Evolutionary conservation across 1,140 invertebrate genomes (phyloP), one percentile per base, ranked within the genome.

Genomic region (Papilio polyxenes): DNA sequence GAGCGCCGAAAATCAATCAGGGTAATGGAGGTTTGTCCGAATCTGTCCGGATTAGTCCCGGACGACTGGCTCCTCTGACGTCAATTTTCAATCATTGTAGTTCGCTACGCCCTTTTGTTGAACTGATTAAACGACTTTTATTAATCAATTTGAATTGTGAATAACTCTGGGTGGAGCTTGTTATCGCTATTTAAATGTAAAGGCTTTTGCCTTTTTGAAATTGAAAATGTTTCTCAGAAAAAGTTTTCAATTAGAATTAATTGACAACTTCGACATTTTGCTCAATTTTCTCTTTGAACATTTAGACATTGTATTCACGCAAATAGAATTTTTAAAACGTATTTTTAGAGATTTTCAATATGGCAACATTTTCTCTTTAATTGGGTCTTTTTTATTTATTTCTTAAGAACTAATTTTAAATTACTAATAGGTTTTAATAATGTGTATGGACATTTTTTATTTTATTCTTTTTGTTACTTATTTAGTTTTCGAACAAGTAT

Each of bases 21-120:
- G 82, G 92, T 93, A 92, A 93, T 92, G 88, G 92, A 85, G 91
- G 86, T 92, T 91, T 89, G 88, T 90, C 86, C 89, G 85, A 91
- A 89, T 91, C 89, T 90, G 86, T 84, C 83, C 87, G 90, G 91
- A 92, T 92, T 93, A 92, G 88, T 88, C 86, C 86, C 87, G 83
- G 85, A 85, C 84, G 89, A 89, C 85, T 87, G 86, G 82, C 82
- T 81, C 74, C 86, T 84, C 77, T 80, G 81, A 81, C 81, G 81
- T 81, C 77, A 85, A 84, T 90, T 89, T 89, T 85, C 86, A 85
- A 88, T 86, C 81, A 82, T 53, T 81, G 82, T 82, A 81, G 82
- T 79, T 80, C 84, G 40, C 82, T 82, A 83, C 85, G 81, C 79
- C 84, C 86, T 85, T 87, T 89, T 88, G 87, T 89, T 83, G 83